A percentile compares a stretch with the other conserved stretches of the same genome.
phyloP scores from a whole-genome alignment of 2,888 invertebrate genomes.

The Spodoptera littoralis region DNA sequence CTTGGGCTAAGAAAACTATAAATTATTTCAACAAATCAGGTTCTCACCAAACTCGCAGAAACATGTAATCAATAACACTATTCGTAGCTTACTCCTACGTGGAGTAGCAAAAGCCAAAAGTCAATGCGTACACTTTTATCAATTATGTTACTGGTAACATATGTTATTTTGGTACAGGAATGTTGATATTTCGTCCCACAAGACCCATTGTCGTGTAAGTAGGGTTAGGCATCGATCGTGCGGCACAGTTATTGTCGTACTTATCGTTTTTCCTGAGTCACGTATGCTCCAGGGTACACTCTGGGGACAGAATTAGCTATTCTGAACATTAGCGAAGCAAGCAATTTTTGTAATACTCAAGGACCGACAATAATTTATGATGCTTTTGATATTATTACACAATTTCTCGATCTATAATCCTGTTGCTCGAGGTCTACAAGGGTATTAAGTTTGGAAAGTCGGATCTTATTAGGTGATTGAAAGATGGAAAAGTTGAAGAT shows the following conservation, averaged over 20 bases:
- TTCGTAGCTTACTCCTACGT: slow-evolving; percentile 1
- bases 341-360: slow-evolving; percentile 63
- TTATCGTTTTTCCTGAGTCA: slow-evolving; percentile 56
- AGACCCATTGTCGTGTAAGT: slow-evolving; percentile 50
- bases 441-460: slow-evolving; percentile 48
- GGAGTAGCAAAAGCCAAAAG: slow-evolving; percentile 12
- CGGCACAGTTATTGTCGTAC: slow-evolving; percentile 51
- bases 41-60: no score
- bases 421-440: slow-evolving; percentile 50
- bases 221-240: slow-evolving; percentile 50
- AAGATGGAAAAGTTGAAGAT: slow-evolving; percentile 47
- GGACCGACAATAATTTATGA: slow-evolving; percentile 56
- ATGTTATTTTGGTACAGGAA: slow-evolving; percentile 37
- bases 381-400: slow-evolving; percentile 56
- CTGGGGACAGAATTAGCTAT: slow-evolving; percentile 62
- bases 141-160: slow-evolving; percentile 30
- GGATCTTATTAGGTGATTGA: slow-evolving; percentile 50
- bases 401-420: slow-evolving; percentile 55
- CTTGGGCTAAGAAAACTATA: no score
- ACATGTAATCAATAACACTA: slow-evolving; percentile 2
- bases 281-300: slow-evolving; percentile 56
- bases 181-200: slow-evolving; percentile 43
- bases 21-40: no score
- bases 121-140: slow-evolving; percentile 24
- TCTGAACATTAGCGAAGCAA: slow-evolving; percentile 51